Evolutionary conservation across 2,888 invertebrate species (phyloP).

Genomic region (Chloromyia formosa): DNA sequence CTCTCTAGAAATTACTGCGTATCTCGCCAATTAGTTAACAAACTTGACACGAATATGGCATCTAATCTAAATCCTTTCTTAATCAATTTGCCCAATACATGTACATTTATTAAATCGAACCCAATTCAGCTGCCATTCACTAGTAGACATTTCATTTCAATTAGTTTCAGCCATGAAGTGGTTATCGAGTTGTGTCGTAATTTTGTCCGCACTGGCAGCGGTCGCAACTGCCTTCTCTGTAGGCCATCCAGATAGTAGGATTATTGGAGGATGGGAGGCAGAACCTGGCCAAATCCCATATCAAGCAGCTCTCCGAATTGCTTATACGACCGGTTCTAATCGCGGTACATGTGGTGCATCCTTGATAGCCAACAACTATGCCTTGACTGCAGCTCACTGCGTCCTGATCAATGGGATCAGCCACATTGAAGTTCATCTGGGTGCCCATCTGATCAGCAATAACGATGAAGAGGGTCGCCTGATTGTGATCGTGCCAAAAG

Average conservation of each 20-base stretch:
- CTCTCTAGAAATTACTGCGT: no score
- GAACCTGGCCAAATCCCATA: constrained; percentile 47
- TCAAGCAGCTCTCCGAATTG: constrained; percentile 40
- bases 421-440: constrained; percentile 57
- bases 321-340: neutral
- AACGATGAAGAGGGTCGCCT: constrained; percentile 60
- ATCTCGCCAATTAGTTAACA: neutral
- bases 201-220: neutral
- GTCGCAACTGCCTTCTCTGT: neutral
- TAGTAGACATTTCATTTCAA: neutral
- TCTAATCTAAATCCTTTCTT: neutral
- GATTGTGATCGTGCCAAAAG: constrained; percentile 59
- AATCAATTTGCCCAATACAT: neutral
- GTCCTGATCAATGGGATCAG: neutral
- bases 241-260: constrained; percentile 21
- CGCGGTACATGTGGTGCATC: constrained; percentile 41
- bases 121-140: no score
- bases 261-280: constrained; percentile 46
- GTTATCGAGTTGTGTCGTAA: no score
- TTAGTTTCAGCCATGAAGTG: neutral
- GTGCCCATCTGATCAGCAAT: constrained; percentile 62
- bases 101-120: neutral
- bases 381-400: constrained; percentile 46
- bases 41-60: neutral
- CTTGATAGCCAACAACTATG: constrained; percentile 39